phyloP scores from a whole-genome alignment of 2,797 vertebrate genomes.

The Crenichthys baileyi region DNA sequence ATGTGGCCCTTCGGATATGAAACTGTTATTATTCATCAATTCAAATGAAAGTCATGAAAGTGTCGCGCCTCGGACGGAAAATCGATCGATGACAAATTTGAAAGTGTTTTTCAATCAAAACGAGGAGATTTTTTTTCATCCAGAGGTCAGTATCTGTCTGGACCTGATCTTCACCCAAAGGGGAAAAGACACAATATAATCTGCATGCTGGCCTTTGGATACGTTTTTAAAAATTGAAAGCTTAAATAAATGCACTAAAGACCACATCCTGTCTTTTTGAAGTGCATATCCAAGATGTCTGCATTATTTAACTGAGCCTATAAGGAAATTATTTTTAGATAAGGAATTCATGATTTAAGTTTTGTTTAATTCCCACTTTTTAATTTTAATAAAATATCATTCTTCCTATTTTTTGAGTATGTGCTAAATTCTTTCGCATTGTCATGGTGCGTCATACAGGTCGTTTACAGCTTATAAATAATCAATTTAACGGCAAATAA shows the following conservation, averaged over 20 bases:
- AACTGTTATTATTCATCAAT: conserved; percentile 58
- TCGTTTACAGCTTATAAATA: conserved; percentile 44
- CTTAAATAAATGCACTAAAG: not conserved
- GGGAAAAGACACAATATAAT: not conserved
- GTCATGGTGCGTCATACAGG: not conserved
- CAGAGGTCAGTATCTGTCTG: not conserved
- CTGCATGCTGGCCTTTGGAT: not conserved
- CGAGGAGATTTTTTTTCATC: not conserved
- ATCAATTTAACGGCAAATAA: not conserved
- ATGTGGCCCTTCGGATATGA: conserved; percentile 22
- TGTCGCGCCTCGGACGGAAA: conserved; percentile 46
- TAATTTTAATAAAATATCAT: not conserved
- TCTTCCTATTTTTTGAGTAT: rapidly evolving
- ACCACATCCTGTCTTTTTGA: not conserved
- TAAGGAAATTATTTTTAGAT: not conserved
- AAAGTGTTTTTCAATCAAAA: conserved; percentile 22
- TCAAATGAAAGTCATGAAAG: conserved; percentile 47
- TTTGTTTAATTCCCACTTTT: conserved; percentile 40
- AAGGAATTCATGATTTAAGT: conserved; percentile 22
- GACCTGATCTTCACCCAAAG: too few species aligned
- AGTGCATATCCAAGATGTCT: not conserved
- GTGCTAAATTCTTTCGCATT: not conserved
- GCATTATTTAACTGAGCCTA: not conserved
- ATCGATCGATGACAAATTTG: conserved; percentile 57
- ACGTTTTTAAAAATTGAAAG: not conserved